Conservation (phyloP, 92 coral and sea anemone genomes). For the Porites divaricata region DNA sequence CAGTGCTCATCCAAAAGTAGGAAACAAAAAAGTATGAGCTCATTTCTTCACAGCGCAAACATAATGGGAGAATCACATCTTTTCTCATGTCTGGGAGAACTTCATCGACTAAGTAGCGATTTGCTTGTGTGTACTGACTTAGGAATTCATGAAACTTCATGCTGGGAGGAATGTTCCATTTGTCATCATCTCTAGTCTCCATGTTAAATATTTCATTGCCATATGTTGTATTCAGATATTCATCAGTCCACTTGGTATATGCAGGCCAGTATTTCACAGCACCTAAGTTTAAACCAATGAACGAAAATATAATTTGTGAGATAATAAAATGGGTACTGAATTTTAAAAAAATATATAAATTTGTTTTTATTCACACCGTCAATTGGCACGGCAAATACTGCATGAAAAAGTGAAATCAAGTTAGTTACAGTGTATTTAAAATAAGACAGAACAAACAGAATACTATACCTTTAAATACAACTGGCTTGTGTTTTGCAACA, state of each 20-base stretch:
- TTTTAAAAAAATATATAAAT: too few species aligned
- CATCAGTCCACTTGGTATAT: constrained; percentile 95
- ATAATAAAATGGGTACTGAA: too few species aligned
- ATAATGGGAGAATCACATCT: constrained; percentile 87
- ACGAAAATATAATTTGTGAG: too few species aligned
- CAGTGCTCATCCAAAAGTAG: constrained; percentile 96
- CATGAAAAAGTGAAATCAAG: too few species aligned
- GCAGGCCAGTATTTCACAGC: constrained; percentile 99
- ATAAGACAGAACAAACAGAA: neutral
- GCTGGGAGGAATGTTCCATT: constrained; percentile 77
- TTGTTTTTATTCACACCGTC: too few species aligned
- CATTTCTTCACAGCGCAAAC: constrained; percentile 95
- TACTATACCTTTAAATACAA: constrained; percentile 84
- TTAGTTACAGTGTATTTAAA: neutral
- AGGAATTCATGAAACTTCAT: constrained; percentile 77
- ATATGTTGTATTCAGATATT: constrained; percentile 81
- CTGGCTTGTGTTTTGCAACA: constrained; percentile 96
- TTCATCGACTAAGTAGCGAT: constrained; percentile 94
- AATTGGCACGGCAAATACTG: too few species aligned
- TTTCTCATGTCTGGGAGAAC: constrained; percentile 91
- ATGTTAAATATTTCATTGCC: constrained; percentile 74
- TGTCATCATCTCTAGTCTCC: constrained; percentile 98
- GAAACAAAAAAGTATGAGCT: constrained; percentile 95
- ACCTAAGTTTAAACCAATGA: constrained; percentile 43
- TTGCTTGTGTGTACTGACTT: constrained; percentile 62